Conservation (phyloP, 2,888 invertebrate species). For the Drosophila cracens region DNA sequence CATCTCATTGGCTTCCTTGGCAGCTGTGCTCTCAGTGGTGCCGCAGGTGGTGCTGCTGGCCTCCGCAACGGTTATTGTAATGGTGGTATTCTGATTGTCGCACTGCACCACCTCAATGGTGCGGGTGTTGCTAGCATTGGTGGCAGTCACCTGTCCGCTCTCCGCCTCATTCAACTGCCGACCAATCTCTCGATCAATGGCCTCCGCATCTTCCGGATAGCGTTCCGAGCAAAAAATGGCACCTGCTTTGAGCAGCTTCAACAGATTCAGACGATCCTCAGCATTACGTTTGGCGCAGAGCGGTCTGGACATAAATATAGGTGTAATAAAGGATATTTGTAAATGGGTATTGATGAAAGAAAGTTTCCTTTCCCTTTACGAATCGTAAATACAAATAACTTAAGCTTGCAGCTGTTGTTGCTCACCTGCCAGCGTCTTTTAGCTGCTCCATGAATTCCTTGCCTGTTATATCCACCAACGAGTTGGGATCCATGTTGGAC, state of each 20-base stretch:
- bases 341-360: not conserved
- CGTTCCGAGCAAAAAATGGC: constrained; percentile 84
- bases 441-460: constrained; percentile 88
- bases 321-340: not conserved
- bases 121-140: constrained; percentile 63
- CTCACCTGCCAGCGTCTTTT: constrained; percentile 91
- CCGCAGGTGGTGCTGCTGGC: constrained; percentile 51
- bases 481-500: constrained; percentile 96
- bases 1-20: constrained; percentile 51
- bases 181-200: constrained; percentile 83
- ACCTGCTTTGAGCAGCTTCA: constrained; percentile 88
- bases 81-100: constrained; percentile 75
- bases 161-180: constrained; percentile 80
- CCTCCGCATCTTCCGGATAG: constrained; percentile 84
- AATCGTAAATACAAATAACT: not conserved
- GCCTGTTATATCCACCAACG: constrained; percentile 92
- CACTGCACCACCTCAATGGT: constrained; percentile 82
- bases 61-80: constrained; percentile 73
- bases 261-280: constrained; percentile 93
- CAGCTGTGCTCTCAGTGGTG: constrained; percentile 27
- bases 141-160: constrained; percentile 56
- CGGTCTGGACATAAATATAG: constrained; percentile 85
- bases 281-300: constrained; percentile 93
- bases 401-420: not conserved
- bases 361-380: not conserved